Conservation (phyloP, 35 echinoderm and acorn worm species). For the Antedon bifida region DNA sequence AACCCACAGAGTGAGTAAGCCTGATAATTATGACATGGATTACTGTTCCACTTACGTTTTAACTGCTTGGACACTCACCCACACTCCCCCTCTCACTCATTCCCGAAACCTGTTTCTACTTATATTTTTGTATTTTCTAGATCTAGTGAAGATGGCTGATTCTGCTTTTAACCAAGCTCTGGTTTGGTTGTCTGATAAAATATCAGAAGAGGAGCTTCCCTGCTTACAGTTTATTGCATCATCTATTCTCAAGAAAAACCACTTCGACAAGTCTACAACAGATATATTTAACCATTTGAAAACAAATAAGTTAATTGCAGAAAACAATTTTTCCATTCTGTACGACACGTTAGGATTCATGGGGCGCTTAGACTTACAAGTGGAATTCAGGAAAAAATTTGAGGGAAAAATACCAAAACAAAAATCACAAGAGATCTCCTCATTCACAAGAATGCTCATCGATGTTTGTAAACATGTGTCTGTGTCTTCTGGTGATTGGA, state of each 20-base stretch:
- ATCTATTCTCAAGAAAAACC: not conserved
- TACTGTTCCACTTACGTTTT: too few species aligned
- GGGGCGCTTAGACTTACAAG: not conserved
- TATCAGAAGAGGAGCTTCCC: not conserved
- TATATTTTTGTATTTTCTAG: too few species aligned
- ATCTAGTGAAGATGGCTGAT: too few species aligned
- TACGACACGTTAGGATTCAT: not conserved
- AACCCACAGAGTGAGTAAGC: too few species aligned
- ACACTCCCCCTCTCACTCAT: too few species aligned
- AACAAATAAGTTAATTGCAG: not conserved
- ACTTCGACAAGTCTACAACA: not conserved
- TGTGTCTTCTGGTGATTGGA: not conserved
- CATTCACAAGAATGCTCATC: not conserved
- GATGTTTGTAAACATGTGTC: not conserved
- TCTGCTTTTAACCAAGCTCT: too few species aligned
- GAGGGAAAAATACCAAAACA: not conserved
- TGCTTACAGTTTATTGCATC: not conserved
- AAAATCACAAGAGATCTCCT: not conserved
- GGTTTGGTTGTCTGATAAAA: not conserved
- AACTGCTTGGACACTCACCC: too few species aligned
- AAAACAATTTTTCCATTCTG: not conserved
- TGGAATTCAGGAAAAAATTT: not conserved
- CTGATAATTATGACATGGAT: too few species aligned
- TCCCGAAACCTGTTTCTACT: too few species aligned
- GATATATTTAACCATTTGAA: not conserved